phyloP scores from a whole-genome alignment of 2,888 invertebrate species.

The Hecatera dysodea region DNA sequence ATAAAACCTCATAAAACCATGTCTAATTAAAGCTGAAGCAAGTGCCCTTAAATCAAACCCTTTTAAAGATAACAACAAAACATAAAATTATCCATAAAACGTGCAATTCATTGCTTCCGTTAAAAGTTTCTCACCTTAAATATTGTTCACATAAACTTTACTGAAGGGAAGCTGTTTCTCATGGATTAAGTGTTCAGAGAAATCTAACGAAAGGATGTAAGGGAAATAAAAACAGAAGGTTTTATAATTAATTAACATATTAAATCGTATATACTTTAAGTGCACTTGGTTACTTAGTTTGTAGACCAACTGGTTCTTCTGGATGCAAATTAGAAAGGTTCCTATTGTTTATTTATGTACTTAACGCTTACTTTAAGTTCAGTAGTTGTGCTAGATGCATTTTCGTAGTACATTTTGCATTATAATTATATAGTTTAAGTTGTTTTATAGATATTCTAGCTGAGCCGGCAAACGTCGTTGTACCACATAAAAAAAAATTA shows the following conservation, averaged over 20 bases:
- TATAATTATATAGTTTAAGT: no score
- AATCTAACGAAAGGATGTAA: slow-evolving; percentile 35
- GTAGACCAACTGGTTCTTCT: neutral
- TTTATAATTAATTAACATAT: neutral
- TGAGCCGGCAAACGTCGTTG: no score
- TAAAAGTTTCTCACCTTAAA: slow-evolving; percentile 19
- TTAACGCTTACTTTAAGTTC: no score
- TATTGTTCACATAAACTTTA: slow-evolving; percentile 22
- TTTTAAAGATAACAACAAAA: slow-evolving; percentile 12
- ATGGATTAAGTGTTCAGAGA: slow-evolving; percentile 19
- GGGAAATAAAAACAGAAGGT: slow-evolving; percentile 13
- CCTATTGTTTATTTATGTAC: no score
- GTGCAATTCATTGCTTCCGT: slow-evolving; percentile 11
- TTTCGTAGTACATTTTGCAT: no score
- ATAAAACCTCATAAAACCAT: neutral
- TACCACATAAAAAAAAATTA: no score
- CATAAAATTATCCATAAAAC: slow-evolving; percentile 5
- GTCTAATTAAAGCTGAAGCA: neutral
- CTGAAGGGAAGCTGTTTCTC: slow-evolving; percentile 5
- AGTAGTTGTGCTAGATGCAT: no score
- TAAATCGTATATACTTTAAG: neutral
- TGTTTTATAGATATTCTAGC: no score
- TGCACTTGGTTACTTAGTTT: neutral
- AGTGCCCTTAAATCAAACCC: neutral
- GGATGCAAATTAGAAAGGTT: neutral